Percentiles rank a stretch among this genome's conserved stretches.
phyloP scores from a whole-genome alignment of 2,888 invertebrate species.

The Trilocha varians region DNA sequence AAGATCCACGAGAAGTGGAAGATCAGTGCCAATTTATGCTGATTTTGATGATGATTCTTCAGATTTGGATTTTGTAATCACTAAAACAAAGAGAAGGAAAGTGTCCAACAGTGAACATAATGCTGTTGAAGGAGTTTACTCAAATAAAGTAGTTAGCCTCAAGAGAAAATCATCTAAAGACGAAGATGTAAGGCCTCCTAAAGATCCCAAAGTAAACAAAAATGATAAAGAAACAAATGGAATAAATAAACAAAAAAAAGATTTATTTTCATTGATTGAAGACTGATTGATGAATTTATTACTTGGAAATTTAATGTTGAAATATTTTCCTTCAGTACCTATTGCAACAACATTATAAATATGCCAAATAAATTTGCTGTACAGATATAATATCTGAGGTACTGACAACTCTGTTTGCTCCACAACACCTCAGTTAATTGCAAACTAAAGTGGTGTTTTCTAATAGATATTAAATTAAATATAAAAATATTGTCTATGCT shows the following conservation, averaged over 20 bases:
- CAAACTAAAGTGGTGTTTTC: no score
- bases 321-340: no score
- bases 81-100: slow-evolving; percentile 56
- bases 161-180: slow-evolving; percentile 56
- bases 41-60: slow-evolving; percentile 62
- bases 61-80: slow-evolving; percentile 52
- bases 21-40: slow-evolving; percentile 55
- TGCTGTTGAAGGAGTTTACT: slow-evolving; percentile 32
- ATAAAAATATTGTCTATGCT: no score
- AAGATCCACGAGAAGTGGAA: slow-evolving; percentile 58
- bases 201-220: slow-evolving; percentile 37
- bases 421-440: no score
- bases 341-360: no score
- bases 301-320: no score
- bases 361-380: no score
- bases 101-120: slow-evolving; percentile 42
- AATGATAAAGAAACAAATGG: slow-evolving; percentile 26
- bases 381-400: no score
- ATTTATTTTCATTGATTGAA: slow-evolving; percentile 36
- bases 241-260: slow-evolving; percentile 29
- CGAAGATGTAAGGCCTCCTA: slow-evolving; percentile 39
- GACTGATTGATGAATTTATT: no score
- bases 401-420: no score
- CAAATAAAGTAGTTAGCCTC: slow-evolving; percentile 49
- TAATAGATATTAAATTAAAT: no score